Conservation (phyloP, 2,113 vertebrate species). For the Nothoprocta pentlandii region DNA sequence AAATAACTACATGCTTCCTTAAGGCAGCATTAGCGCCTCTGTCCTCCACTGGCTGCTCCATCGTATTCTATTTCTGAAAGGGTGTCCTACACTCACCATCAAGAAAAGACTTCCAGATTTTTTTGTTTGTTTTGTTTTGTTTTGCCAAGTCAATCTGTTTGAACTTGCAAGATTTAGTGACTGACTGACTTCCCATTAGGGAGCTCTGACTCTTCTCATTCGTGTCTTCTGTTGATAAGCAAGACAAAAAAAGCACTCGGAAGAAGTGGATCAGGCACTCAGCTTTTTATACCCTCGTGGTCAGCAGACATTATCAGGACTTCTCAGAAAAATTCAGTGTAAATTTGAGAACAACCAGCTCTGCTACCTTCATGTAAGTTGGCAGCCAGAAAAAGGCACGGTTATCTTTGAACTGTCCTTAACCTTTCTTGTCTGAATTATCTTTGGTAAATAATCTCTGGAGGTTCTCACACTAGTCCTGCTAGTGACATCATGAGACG, state of each 20-base stretch:
- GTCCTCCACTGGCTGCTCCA: slow-evolving; percentile 15
- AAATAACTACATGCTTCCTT: slow-evolving; percentile 6
- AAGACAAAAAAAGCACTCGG: not conserved
- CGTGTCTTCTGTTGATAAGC: slow-evolving; percentile 6
- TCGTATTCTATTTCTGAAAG: slow-evolving; percentile 5
- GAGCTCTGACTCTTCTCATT: slow-evolving; percentile 23
- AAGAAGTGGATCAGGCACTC: not conserved
- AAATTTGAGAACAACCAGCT: slow-evolving; percentile 1
- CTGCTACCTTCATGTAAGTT: not conserved
- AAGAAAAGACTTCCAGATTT: slow-evolving; percentile 49
- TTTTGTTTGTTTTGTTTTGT: not conserved
- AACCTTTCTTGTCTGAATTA: slow-evolving; percentile 35
- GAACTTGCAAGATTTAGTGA: not conserved
- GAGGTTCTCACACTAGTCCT: slow-evolving; percentile 36
- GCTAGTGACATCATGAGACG: slow-evolving; percentile 20
- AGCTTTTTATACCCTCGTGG: not conserved
- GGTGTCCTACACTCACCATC: not conserved
- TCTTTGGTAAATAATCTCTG: slow-evolving; percentile 50
- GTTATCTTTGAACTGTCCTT: slow-evolving; percentile 52
- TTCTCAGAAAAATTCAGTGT: slow-evolving; percentile 1
- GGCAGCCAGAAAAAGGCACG: not conserved
- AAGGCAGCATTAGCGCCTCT: not conserved
- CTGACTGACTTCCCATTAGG: slow-evolving; percentile 17
- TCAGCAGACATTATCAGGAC: not conserved
- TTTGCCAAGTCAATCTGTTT: slow-evolving; percentile 18